Conservation (phyloP, 2,797 vertebrate genomes). For the Neosilurus mollespiculum region DNA sequence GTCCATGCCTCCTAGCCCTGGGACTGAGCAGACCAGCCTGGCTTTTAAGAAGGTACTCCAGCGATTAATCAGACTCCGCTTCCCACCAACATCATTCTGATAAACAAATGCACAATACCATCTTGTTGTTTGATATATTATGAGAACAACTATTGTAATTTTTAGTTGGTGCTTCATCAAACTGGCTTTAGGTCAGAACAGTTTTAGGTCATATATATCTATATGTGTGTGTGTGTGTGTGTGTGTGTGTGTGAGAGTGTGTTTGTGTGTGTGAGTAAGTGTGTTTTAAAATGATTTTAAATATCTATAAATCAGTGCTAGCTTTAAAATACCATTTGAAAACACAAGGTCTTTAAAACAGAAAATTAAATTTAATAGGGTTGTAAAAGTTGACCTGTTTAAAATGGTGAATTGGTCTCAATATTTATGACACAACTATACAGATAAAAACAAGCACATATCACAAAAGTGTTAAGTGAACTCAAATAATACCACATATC, state of each 20-base stretch:
- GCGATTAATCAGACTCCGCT: constrained; percentile 83
- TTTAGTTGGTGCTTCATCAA: not conserved
- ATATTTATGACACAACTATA: not conserved
- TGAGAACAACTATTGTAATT: not conserved
- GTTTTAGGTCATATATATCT: too few species aligned
- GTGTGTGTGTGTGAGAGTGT: too few species aligned
- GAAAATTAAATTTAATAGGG: not conserved
- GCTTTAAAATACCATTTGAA: not conserved
- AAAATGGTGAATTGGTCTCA: not conserved
- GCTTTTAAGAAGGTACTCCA: constrained; percentile 86
- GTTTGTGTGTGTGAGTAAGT: too few species aligned
- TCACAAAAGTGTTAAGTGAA: not conserved
- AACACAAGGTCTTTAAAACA: too few species aligned
- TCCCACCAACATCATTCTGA: constrained; percentile 84
- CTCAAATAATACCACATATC: not conserved
- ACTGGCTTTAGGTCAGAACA: not conserved
- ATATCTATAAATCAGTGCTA: not conserved
- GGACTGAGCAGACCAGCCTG: constrained; percentile 80
- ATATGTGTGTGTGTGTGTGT: too few species aligned
- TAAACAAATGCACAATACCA: constrained; percentile 19
- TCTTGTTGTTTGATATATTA: not conserved
- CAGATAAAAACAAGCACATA: not conserved
- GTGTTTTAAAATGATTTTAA: not conserved
- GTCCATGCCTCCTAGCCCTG: constrained; percentile 75
- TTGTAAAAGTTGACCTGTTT: constrained; percentile 12